Evolutionary conservation across 2,113 vertebrate species (phyloP).

Genomic region (Accipiter cooperii): DNA sequence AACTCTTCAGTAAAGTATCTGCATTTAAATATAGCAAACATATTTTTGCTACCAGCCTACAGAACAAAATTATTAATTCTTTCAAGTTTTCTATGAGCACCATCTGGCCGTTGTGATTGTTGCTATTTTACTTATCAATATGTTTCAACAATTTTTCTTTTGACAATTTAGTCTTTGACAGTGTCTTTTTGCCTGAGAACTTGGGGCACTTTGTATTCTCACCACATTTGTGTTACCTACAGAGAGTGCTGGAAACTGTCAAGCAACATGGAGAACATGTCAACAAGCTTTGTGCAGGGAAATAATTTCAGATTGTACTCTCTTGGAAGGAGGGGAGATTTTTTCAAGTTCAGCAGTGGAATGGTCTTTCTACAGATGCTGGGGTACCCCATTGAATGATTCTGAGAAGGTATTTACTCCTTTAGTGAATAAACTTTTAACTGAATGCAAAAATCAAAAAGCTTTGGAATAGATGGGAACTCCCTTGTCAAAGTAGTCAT

Average conservation of each 20-base stretch:
- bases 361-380: background rate
- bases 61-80: constrained; percentile 3
- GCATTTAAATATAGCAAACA: constrained; percentile 12
- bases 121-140: constrained; percentile 19
- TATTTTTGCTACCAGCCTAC: constrained; percentile 16
- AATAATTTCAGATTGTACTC: background rate
- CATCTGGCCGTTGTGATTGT: background rate
- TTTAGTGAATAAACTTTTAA: background rate
- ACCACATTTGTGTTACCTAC: background rate
- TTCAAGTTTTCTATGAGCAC: background rate
- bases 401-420: background rate
- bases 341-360: background rate
- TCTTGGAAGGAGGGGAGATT: background rate
- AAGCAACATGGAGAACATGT: background rate
- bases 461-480: background rate
- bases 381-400: background rate
- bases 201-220: background rate
- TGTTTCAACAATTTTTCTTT: background rate
- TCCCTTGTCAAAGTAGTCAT: background rate
- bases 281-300: background rate
- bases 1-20: background rate
- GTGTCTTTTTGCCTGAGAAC: background rate
- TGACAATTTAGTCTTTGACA: background rate
- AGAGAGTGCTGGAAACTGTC: background rate
- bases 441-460: background rate